Conservation (phyloP, 2,113 vertebrate genomes). For the Lanius collurio region DNA sequence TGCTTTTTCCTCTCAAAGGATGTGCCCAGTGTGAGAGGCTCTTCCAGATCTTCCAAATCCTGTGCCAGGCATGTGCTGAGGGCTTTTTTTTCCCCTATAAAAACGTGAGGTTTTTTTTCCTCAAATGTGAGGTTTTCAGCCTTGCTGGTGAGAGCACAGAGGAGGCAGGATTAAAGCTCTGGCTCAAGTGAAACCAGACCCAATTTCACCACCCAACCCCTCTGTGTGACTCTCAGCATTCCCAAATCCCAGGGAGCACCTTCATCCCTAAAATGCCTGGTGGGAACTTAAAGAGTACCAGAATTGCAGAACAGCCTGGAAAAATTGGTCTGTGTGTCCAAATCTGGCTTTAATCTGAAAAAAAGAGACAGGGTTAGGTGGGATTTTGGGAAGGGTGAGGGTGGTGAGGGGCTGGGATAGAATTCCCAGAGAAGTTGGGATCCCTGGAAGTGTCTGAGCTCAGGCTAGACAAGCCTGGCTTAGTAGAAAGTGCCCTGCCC, state of each 20-base stretch:
- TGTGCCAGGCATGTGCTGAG: rapidly evolving
- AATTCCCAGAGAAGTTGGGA: neutral
- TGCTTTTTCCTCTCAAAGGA: neutral
- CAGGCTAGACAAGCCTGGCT: neutral
- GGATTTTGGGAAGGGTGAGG: neutral
- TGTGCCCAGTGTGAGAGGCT: neutral
- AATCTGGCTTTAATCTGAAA: neutral
- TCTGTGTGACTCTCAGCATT: neutral
- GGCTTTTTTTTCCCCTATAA: neutral
- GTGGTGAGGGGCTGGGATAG: neutral
- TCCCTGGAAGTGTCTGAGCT: neutral
- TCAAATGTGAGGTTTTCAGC: neutral
- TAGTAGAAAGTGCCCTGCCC: neutral
- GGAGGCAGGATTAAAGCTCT: neutral
- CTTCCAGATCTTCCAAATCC: neutral
- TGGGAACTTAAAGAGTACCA: neutral
- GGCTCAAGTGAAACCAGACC: neutral
- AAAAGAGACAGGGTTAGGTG: neutral
- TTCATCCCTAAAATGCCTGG: neutral
- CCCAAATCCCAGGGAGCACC: neutral
- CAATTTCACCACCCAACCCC: neutral
- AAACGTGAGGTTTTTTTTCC: neutral
- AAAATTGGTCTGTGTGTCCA: neutral
- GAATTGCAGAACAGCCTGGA: too few species aligned
- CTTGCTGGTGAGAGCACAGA: neutral